These are phyloP conservation scores for Passer domesticus DNA, from an alignment of 2,113 vertebrate species.

Conservation along the genomic window DNA sequence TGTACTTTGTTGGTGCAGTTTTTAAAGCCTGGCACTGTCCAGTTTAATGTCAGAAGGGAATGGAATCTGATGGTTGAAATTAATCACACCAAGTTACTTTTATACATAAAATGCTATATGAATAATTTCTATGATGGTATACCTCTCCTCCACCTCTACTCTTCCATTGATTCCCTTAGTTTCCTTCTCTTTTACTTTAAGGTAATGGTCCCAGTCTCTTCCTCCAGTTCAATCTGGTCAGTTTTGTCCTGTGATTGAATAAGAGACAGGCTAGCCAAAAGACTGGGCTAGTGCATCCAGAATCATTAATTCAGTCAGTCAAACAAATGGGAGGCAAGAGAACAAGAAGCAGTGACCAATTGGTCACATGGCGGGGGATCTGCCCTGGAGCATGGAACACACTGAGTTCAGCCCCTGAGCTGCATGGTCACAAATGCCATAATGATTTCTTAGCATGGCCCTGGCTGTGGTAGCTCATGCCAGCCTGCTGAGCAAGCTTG, in stretches of 20 bases:
- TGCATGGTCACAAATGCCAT: constrained; percentile 77
- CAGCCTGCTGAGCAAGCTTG: constrained; percentile 86
- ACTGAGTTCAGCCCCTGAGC: constrained; percentile 79
- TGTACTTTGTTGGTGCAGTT: neutral
- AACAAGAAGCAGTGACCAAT: constrained; percentile 82
- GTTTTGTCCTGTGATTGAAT: constrained; percentile 51
- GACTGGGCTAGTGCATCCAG: constrained; percentile 57
- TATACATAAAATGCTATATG: neutral
- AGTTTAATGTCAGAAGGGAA: neutral
- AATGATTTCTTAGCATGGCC: constrained; percentile 72
- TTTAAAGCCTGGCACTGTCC: neutral
- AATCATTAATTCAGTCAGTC: constrained; percentile 77
- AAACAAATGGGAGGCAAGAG: constrained; percentile 82
- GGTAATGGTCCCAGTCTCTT: neutral
- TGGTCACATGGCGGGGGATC: constrained; percentile 86
- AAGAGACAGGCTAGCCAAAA: constrained; percentile 57
- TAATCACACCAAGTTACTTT: neutral
- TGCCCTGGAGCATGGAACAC: constrained; percentile 84
- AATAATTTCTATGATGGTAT: neutral
- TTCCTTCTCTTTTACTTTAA: neutral
- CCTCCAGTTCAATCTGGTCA: constrained; percentile 63
- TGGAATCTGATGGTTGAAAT: neutral
- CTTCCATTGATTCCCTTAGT: neutral
- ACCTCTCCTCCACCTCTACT: neutral
- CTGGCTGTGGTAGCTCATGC: constrained; percentile 79